Base-by-base conservation (phyloP, 2,113 vertebrate species). In the Phycodurus eques region DNA sequence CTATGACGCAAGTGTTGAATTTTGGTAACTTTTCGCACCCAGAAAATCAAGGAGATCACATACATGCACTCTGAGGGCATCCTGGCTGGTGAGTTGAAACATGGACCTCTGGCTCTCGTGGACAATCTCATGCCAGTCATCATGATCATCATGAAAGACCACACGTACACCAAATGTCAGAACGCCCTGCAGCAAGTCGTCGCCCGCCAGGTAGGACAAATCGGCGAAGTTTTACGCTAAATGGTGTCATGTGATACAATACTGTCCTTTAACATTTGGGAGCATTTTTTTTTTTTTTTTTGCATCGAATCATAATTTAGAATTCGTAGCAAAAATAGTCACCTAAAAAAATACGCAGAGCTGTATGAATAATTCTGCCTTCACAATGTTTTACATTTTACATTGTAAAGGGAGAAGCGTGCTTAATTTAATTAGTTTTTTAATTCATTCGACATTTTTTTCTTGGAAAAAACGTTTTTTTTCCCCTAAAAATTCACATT, bases 31-130 rank as follows among this genome's bases (percentile, higher is more conserved):
- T 61, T 35, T 78, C 3, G 20, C 31, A 5, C 80, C 31, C 72
- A 99, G 98, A 99, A 99, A 97, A 99, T 99, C 59, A 99, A 99
- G 77, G 98, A 99, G 79, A 99, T 99, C 81, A 99, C 98, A 0
- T 99, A 99, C 85, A 99, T 99, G 98, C 98, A 99, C 79, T 99
- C 97, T 0, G 98, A 99, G 68, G 98, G 98, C 62, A 99, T 99
- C 86, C 80, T 99, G 83, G 97, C 98, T 0, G 98, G 98, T 10
- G 98, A 99, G 87, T 91, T 99, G 88, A 99, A 99, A 74, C 98
- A 98, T 0, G 97, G 97, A 0, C 97, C 98, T 0, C 91, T 99
- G 54, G 98, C 98, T 0, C 92, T 99, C 80, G 95, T 99, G 83
- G 98, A 99, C 83, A 98, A 99, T 64, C 88, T 98, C n/a, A 99